Evolutionary conservation across 2,113 vertebrate species (phyloP).

Genomic region (Hiodon alosoides): DNA sequence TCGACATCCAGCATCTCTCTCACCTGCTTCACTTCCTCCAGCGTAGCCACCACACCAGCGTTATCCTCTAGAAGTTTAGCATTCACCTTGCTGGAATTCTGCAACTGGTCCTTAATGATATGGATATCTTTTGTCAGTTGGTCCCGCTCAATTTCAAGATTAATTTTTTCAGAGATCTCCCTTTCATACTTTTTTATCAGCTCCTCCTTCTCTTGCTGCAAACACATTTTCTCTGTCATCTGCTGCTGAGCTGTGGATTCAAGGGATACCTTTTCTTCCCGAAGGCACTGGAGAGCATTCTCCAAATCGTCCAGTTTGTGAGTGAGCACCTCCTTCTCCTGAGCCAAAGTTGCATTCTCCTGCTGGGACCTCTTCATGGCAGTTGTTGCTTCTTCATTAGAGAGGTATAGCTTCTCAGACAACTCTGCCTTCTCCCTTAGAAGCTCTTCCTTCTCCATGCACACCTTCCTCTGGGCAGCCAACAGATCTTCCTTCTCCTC

Average conservation of each 20-base stretch:
- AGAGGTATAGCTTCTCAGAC: conserved; percentile 54
- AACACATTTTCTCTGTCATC: conserved; percentile 57
- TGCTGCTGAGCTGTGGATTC: conserved; percentile 62
- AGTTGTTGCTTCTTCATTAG: conserved; percentile 45
- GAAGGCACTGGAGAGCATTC: conserved; percentile 58
- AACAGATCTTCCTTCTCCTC: conserved; percentile 77
- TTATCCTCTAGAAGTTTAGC: conserved; percentile 57
- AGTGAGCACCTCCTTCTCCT: conserved; percentile 60
- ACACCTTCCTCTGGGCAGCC: conserved; percentile 60
- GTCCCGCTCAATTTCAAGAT: conserved; percentile 60
- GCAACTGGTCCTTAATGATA: conserved; percentile 60
- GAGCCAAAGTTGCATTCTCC: conserved; percentile 48
- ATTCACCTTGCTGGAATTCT: conserved; percentile 52
- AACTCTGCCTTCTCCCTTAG: conserved; percentile 57
- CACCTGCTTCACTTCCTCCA: conserved; percentile 61
- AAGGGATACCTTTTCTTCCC: conserved; percentile 69
- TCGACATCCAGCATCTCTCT: conserved; percentile 53
- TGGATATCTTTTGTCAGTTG: conserved; percentile 52
- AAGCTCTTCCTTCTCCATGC: conserved; percentile 70
- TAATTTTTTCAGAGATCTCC: conserved; percentile 49
- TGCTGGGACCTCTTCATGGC: conserved; percentile 51
- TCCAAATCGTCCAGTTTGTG: conserved; percentile 55
- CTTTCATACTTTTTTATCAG: conserved; percentile 62
- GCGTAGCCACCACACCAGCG: conserved; percentile 49
- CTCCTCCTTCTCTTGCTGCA: conserved; percentile 56